These are phyloP conservation scores for Escarpia spicata DNA, from an alignment of 2,888 invertebrate genomes.

Conservation along the genomic window DNA sequence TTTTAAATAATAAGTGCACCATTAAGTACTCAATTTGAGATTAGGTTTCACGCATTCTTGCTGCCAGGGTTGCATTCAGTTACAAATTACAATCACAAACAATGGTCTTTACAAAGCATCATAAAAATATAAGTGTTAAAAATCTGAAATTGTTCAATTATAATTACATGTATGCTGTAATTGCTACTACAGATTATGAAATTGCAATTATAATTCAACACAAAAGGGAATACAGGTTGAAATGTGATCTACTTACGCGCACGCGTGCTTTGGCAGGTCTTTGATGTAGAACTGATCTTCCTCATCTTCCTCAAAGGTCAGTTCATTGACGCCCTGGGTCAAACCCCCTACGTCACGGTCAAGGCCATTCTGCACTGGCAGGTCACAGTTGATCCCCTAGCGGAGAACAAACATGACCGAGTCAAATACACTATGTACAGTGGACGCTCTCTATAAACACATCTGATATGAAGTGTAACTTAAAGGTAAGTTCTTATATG, in stretches of 20 bases:
- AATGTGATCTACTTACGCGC: constrained; percentile 68
- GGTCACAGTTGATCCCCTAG: constrained; percentile 49
- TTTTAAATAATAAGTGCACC: no score
- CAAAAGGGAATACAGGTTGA: background rate
- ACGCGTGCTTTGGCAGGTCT: constrained; percentile 92
- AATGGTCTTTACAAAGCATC: no score
- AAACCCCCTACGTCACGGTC: constrained; percentile 74
- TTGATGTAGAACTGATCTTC: constrained; percentile 88
- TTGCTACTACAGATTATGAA: no score
- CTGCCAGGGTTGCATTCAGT: no score
- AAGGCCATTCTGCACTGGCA: constrained; percentile 67
- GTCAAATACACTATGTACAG: background rate
- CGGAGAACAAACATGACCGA: background rate
- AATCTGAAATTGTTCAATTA: no score
- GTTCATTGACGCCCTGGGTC: constrained; percentile 70
- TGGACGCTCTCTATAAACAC: background rate
- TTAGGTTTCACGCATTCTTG: no score
- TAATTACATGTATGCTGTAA: no score
- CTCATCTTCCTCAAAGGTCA: constrained; percentile 93
- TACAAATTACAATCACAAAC: no score
- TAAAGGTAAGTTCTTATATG: background rate
- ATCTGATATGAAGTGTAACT: background rate
- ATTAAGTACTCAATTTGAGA: no score
- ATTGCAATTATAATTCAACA: no score
- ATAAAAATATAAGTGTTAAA: no score